These are phyloP conservation scores for Neolamprologus fasciatus DNA, from an alignment of 2,113 vertebrate genomes.

Conservation along the genomic window DNA sequence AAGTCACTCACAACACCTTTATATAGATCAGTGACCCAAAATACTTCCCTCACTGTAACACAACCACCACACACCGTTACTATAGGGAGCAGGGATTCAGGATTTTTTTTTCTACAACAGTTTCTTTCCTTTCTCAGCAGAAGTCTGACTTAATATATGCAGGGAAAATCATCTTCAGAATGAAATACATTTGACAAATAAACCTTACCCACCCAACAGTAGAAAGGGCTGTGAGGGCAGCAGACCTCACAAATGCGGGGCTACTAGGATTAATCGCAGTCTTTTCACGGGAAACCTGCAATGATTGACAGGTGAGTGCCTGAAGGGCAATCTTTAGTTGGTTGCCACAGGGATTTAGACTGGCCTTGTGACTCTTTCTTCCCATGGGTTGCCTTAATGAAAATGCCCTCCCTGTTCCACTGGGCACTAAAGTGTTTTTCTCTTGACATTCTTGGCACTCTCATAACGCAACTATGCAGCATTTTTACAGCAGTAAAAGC, in stretches of 20 bases:
- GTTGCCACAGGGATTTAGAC: conserved; percentile 21
- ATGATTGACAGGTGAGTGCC: conserved; percentile 47
- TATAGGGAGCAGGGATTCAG: neutral
- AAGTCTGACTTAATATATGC: neutral
- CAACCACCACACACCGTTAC: neutral
- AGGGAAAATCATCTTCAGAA: neutral
- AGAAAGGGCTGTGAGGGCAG: neutral
- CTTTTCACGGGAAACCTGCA: neutral
- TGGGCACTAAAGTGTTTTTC: conserved; percentile 29
- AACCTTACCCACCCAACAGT: neutral
- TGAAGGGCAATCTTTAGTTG: conserved; percentile 28
- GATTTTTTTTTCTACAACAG: neutral
- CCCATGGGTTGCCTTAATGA: conserved; percentile 41
- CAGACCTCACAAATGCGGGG: neutral
- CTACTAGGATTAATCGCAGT: conserved; percentile 31
- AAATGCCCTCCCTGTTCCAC: conserved; percentile 49
- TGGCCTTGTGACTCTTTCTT: conserved; percentile 29
- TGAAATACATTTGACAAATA: neutral
- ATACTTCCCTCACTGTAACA: neutral
- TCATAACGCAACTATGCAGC: neutral
- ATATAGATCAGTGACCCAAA: neutral
- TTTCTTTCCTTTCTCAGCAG: neutral
- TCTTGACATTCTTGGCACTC: conserved; percentile 10
- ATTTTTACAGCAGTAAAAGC: conserved; percentile 15
- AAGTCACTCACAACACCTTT: neutral